Base-by-base conservation (phyloP, 2,888 invertebrate species). In the Drosophila mimetica region DNA sequence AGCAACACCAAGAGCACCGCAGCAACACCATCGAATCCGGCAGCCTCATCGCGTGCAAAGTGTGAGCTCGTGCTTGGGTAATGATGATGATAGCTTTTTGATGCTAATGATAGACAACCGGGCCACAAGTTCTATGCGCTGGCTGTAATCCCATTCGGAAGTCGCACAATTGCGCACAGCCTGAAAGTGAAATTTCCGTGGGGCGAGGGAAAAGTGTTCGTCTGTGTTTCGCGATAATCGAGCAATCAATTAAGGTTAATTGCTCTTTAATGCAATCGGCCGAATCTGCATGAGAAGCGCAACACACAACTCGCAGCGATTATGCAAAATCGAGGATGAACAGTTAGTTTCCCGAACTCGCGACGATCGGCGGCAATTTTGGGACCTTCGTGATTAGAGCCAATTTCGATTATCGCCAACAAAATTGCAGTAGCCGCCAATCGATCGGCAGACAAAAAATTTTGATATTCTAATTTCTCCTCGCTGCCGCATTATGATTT, bases 41-140 rank as follows among this genome's bases (percentile, higher is more conserved):
- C 79, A 82, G 71, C 52, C 63, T 64, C 67, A 87, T 82, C 82
- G 82, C 82, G 87, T 82, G 82, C 83, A 75, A 32, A 75, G 75
- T 67, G 82, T 66, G 70, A 75, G 79, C 86, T 85, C 86, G 87
- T 87, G 82, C 85, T 79, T 44, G 70, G 59, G 67, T 82, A 85
- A 82, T 86, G 82, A 79, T 88, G 88, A 88, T 86, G 88, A 87
- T 86, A 80, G 84, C 75, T 78, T 88, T 86, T 79, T 84, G 80
- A 88, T 88, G 80, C 70, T 84, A 86, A 86, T 82, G 84, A 77
- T 80, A 78, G 81, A 70, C 75, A 55, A 71, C 66, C 16, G 39
- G 34, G 55, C 48, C 36, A 39, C 55, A 37, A 34, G 64, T 58
- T 61, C 52, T 42, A 60, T 72, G 54, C 32, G 42, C 32, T 37